Conservation (phyloP, 2,888 invertebrate species). For the Dysmachus trigonus region DNA sequence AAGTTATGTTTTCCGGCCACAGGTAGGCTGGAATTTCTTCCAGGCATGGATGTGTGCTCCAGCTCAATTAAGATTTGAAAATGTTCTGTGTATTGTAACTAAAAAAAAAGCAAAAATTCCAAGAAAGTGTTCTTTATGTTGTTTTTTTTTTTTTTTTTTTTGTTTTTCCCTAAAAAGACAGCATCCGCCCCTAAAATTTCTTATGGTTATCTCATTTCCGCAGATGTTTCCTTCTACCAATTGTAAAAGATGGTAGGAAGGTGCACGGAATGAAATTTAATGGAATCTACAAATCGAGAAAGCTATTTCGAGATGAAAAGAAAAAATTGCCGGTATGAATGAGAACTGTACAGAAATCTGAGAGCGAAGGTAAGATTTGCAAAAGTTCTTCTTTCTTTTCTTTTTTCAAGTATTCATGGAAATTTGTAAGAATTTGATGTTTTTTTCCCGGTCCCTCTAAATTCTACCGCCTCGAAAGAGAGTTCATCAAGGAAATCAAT, state of each 20-base stretch:
- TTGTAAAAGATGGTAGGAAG: not conserved
- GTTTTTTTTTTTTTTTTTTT: not conserved
- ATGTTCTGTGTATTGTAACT: not conserved
- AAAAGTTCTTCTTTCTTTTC: not conserved
- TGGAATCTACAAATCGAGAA: not conserved
- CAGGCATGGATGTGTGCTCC: not conserved
- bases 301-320: not conserved
- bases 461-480: not conserved
- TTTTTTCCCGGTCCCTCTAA: not conserved
- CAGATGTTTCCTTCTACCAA: not conserved
- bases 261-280: not conserved
- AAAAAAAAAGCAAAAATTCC: not conserved
- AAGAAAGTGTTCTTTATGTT: not conserved
- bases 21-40: not conserved
- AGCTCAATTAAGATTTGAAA: not conserved
- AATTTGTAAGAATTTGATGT: not conserved
- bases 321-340: not conserved
- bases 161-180: not conserved
- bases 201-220: not conserved
- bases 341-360: not conserved
- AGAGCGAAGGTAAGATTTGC: not conserved
- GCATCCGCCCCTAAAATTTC: not conserved
- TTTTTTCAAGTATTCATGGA: not conserved
- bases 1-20: not conserved
- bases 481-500: not conserved